Percentiles rank a stretch among this genome's conserved stretches.
Evolutionary conservation across 2,888 invertebrate species (phyloP).

Genomic region (Odontomyia ornata): DNA sequence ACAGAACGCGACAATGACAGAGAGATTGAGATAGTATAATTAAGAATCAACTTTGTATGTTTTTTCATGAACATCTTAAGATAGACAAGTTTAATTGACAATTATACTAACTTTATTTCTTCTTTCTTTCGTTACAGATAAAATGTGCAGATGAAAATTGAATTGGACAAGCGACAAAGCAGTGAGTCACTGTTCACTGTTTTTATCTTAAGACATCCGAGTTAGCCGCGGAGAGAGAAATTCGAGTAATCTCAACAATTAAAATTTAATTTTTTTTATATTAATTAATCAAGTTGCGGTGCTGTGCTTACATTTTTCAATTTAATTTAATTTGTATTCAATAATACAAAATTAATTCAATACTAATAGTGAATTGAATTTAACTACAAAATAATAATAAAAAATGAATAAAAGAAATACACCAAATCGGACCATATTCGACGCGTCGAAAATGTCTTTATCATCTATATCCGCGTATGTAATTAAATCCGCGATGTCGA

Average conservation of each 20-base stretch:
- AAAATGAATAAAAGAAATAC: constrained; percentile 25
- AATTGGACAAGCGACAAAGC: not conserved
- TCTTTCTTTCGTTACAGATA: constrained; percentile 3
- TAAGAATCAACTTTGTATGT: not conserved
- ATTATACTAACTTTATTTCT: constrained; percentile 4
- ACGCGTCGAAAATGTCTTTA: not conserved
- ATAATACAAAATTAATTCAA: too few relatives aligned
- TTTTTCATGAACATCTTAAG: not conserved
- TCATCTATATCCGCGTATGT: constrained; percentile 1
- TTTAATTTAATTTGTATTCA: too few relatives aligned
- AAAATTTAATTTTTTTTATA: not conserved
- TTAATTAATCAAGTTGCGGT: not conserved
- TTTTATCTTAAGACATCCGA: not conserved
- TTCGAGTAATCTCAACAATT: too few relatives aligned
- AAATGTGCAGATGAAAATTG: constrained; percentile 1
- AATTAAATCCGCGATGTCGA: not conserved
- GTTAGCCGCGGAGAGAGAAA: too few relatives aligned
- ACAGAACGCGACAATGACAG: not conserved
- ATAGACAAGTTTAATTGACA: constrained; percentile 30
- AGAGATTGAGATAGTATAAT: not conserved
- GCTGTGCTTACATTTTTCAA: not conserved
- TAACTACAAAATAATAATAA: too few relatives aligned
- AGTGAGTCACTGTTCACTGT: constrained; percentile 2
- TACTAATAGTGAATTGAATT: too few relatives aligned
- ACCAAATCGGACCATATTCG: constrained; percentile 7